These are phyloP conservation scores for Graptemys geographica DNA, from an alignment of 2,797 vertebrate genomes.

Conservation along the genomic window DNA sequence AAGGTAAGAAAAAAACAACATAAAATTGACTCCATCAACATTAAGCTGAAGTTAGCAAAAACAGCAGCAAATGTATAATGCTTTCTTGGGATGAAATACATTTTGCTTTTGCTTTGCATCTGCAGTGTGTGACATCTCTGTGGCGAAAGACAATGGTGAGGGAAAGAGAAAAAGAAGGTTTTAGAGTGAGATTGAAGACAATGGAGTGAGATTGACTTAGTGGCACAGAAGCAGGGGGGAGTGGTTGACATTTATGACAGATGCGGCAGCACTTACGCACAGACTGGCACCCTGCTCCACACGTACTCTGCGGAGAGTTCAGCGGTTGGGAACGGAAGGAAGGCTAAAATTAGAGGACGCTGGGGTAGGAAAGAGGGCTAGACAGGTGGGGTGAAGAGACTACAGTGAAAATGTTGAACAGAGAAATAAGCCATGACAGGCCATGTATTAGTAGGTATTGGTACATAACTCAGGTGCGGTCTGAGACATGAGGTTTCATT, in stretches of 20 bases:
- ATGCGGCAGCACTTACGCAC: not conserved
- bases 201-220: not conserved
- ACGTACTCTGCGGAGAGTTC: no score
- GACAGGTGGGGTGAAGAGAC: no score
- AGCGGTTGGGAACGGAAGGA: no score
- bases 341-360: no score
- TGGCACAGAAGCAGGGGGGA: not conserved
- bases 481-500: not conserved
- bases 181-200: not conserved
- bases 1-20: not conserved
- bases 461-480: not conserved
- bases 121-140: not conserved
- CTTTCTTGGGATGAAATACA: not conserved
- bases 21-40: not conserved
- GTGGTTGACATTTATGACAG: not conserved
- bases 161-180: not conserved
- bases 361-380: no score
- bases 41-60: constrained; percentile 22
- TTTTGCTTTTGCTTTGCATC: not conserved
- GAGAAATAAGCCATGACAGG: not conserved
- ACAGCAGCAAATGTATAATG: not conserved
- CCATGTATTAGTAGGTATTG: not conserved
- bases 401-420: no score
- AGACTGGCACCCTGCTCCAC: not conserved
- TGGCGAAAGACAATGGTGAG: not conserved